Conservation (phyloP, 2,888 invertebrate species). For the Eupithecia centaureata region DNA sequence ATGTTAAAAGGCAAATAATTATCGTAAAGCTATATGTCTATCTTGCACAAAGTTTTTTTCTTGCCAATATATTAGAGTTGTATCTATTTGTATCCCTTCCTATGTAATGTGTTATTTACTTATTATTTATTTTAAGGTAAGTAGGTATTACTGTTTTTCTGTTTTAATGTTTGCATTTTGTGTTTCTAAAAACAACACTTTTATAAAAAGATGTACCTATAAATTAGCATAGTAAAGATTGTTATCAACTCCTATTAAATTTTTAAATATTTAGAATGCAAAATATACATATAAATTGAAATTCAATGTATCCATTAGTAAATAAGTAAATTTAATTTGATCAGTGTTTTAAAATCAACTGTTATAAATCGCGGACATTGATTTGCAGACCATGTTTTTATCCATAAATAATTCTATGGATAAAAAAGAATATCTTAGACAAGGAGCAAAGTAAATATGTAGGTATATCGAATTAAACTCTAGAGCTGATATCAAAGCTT, state of each 20-base stretch:
- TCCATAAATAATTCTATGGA: background rate
- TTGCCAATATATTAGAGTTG: slow-evolving; percentile 2
- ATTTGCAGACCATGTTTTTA: background rate
- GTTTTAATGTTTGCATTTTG: slow-evolving; percentile 1
- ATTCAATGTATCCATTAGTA: background rate
- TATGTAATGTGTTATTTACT: background rate
- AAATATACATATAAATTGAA: background rate
- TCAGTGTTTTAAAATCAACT: background rate
- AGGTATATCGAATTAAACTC: background rate
- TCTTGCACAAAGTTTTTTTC: background rate
- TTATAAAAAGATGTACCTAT: background rate
- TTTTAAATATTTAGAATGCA: background rate
- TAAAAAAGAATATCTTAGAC: background rate
- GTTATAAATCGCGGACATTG: slow-evolving; percentile 1
- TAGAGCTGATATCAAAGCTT: background rate
- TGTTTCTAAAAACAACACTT: background rate
- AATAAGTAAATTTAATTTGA: background rate
- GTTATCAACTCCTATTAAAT: background rate
- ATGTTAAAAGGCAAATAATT: too few relatives aligned
- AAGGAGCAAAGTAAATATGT: too few relatives aligned
- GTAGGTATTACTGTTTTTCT: background rate
- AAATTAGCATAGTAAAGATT: background rate
- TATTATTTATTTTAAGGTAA: background rate
- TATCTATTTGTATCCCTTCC: background rate
- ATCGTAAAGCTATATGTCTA: background rate